A percentile compares a stretch with the other conserved stretches of the same genome.
These are phyloP conservation scores for Dipodomys spectabilis DNA, from an alignment of 2,113 vertebrate genomes.

Conservation along the genomic window DNA sequence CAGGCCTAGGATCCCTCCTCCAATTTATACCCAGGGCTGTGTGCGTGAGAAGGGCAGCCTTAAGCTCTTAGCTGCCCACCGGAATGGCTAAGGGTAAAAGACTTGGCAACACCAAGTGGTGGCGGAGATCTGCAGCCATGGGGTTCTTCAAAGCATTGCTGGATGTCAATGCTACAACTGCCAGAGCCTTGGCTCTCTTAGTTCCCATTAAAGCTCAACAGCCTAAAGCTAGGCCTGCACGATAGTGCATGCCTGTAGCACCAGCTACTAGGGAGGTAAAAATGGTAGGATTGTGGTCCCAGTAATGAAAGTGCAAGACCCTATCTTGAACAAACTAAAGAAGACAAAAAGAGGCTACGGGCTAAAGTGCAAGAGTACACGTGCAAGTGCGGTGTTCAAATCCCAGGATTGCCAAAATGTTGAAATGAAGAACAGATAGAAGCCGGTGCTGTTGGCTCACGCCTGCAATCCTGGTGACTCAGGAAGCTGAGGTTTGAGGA, in stretches of 20 bases:
- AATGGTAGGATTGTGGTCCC: background rate
- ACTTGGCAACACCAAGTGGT: background rate
- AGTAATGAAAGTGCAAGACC: background rate
- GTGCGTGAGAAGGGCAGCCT: background rate
- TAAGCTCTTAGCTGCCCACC: background rate
- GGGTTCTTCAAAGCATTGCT: background rate
- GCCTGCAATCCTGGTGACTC: too few species aligned
- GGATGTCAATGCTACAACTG: background rate
- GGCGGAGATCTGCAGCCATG: background rate
- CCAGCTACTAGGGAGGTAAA: background rate
- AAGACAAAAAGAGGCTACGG: too few species aligned
- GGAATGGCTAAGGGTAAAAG: background rate
- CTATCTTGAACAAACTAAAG: background rate
- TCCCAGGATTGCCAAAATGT: too few species aligned
- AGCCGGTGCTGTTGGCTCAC: too few species aligned
- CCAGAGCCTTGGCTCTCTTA: background rate
- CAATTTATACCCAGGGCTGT: background rate
- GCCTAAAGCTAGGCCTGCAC: background rate
- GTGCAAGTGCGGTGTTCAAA: background rate
- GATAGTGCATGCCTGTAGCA: background rate
- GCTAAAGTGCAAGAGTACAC: background rate
- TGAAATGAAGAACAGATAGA: too few species aligned
- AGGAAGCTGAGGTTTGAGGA: too few species aligned
- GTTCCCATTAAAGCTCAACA: background rate
- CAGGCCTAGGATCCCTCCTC: background rate